These are phyloP conservation scores for Phylloscopus whistleri DNA, from an alignment of 2,113 vertebrate species.

Conservation along the genomic window DNA sequence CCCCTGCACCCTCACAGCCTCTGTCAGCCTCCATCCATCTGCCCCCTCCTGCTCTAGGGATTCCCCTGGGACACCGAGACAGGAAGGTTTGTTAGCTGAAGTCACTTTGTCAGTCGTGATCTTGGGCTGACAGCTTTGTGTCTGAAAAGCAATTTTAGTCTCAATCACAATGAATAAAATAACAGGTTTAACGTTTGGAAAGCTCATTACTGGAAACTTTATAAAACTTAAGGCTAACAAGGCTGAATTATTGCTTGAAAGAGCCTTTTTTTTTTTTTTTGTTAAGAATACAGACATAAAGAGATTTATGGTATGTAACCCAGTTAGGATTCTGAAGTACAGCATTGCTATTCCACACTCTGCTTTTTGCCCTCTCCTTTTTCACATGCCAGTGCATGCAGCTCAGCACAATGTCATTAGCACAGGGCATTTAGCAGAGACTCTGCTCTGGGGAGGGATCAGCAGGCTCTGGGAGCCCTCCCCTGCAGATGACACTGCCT, in stretches of 20 bases:
- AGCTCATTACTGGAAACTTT: slow-evolving; percentile 56
- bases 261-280: background rate
- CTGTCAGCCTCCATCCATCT: fast-evolving
- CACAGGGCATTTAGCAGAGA: background rate
- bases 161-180: slow-evolving; percentile 38
- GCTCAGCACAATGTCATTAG: background rate
- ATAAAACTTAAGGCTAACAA: slow-evolving; percentile 36
- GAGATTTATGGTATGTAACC: background rate
- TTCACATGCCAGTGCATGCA: background rate
- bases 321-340: background rate
- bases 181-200: slow-evolving; percentile 53
- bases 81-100: fast-evolving
- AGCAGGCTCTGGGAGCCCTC: background rate
- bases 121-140: background rate
- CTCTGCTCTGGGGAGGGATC: background rate
- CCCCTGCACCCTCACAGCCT: fast-evolving
- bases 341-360: background rate
- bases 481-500: background rate
- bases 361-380: background rate
- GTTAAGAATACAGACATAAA: background rate
- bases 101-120: background rate
- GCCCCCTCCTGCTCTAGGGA: background rate
- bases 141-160: slow-evolving; percentile 25
- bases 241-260: slow-evolving; percentile 33
- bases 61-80: fast-evolving